Base-by-base conservation (phyloP, 1,140 invertebrate species). In the Antheraea mylitta region DNA sequence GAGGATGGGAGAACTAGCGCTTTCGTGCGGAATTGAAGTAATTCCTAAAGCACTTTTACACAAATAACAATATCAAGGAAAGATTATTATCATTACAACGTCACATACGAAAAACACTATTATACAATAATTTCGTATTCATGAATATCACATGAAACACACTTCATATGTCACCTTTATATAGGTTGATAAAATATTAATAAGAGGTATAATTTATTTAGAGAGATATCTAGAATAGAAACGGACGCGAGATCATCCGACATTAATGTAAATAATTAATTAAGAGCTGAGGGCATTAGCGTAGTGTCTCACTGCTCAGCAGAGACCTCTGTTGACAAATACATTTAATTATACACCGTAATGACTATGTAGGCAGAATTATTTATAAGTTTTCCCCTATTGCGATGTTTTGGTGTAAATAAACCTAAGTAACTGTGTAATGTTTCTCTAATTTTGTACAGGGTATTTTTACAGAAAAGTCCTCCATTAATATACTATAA, bases 241-340 rank as follows among this genome's bases (percentile, higher is more conserved):
- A 18, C 62, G 36, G 10, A 18, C n/a, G 45, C n/a, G 19, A 19
- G 18, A 22, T 65, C 19, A 19, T 30, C 30, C 13, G 53, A 66
- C 65, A 59, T 66, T 66, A 59, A 58, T 22, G 48, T 66, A 22
- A 66, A 66, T 66, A 58, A 66, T 59, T 66, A 66, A 66, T 19
- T 59, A 59, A 66, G 19, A 22, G 11, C 65, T 37, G 65, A 66
- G 65, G 22, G 18, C 53, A 59, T 59, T 66, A 66, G 19, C 36
- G 65, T 59, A 66, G 19, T 36, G 65, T 59, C 65, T 59, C 53
- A 10, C 22, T 37, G 65, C 16, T 11, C 11, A 58, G 37, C 48
- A 66, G 36, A 59, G 22, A 30, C 22, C 65, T 66, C 36, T 13
- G 58, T 66, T 66, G 48, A 58, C 65, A 59, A 37, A 19, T 30